Base-by-base conservation (phyloP, 2,888 invertebrate species). In the Mallateleia sp. region DNA sequence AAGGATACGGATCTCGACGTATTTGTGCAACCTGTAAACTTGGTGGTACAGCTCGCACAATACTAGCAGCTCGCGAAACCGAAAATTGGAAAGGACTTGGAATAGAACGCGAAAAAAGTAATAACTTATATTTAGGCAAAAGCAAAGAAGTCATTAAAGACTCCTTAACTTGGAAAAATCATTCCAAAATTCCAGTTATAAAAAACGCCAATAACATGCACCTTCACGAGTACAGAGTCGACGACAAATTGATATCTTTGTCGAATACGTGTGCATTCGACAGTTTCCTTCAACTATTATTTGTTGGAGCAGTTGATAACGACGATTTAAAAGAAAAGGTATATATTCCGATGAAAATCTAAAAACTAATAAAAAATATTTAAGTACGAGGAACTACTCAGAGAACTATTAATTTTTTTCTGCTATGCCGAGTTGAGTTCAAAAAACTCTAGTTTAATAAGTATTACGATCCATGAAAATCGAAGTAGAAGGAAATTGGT, bases 251-350 rank as follows among this genome's bases (percentile, higher is more conserved):
- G 1, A 2, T 64, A 8, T 14, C 34, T 34, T 14, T 77, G 15
- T 24, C 11, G 4, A 62, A 77, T 32, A 64, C 75, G 6, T 77
- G 66, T 54, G 32, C 75, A 25, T 64, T 54, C 42, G 75, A 77
- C 24, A 77, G 75, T n/a, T 1, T 77, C 28, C 18, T 34, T 2
- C 74, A 74, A 50, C 11, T 74, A 28, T 15, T 56, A 22, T 47
- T 74, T 22, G 18, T 42, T 11, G 34, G 42, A 22, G 15, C 64
- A 42, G 32, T 64, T 7, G 64, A 77, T 45, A 52, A 64, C 20
- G 5, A 18, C 15, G 11, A 42, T 20, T 77, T 77, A 50, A 34
- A 54, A 42, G 54, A 77, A 54, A 54, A 64, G 58, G 66, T 77
- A n/a, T n/a, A n/a, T n/a, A n/a, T n/a, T n/a, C n/a, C n/a, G n/a